Base-by-base conservation (phyloP, 2,113 vertebrate genomes). In the human region DNA sequence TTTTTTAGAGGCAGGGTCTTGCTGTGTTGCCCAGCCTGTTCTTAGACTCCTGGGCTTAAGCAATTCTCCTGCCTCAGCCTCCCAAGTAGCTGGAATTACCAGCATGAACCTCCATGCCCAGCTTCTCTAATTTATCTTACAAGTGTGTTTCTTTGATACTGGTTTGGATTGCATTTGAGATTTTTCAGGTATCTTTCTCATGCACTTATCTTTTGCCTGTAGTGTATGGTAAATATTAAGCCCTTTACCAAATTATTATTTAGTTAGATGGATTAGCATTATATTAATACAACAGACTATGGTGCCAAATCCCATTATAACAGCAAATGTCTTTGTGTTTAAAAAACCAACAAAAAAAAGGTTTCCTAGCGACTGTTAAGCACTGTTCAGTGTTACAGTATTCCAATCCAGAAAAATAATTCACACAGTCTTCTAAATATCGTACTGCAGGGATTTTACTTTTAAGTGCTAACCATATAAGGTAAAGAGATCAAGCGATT, bases 391-490 rank as follows among this genome's bases (percentile, higher is more conserved):
- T 90, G 12, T 64, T 66, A 61, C 0, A 68, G 0, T 88, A 84
- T 85, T 83, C 52, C 40, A 90, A 40, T 45, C 40, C 59, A 85
- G 61, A 93, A 81, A 93, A 97, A 66, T 66, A 84, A 92, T 81
- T 91, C 50, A 89, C 66, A 52, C 57, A 43, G 22, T 40, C 79
- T 96, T 82, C 25, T 79, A 68, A 81, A 93, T 82, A 59, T 75
- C 64, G 45, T 43, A 52, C 45, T 27, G 1, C 7, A 91, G 83
- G 79, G 64, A 48, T 84, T 94, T 75, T 70, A 80, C 57, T 88
- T 90, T 87, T 73, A 79, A 66, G 32, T 80, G 40, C 91, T 75
- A 86, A 32, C 64, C 90, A 50, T 61, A 11, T 87, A 95, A 81
- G 35, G 45, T 59, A 75, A 97, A 75, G 91, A 96, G 32, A 94